Evolutionary conservation across 2,113 vertebrate genomes (phyloP), one percentile per base, ranked within the genome.

Genomic region (Abramis brama): DNA sequence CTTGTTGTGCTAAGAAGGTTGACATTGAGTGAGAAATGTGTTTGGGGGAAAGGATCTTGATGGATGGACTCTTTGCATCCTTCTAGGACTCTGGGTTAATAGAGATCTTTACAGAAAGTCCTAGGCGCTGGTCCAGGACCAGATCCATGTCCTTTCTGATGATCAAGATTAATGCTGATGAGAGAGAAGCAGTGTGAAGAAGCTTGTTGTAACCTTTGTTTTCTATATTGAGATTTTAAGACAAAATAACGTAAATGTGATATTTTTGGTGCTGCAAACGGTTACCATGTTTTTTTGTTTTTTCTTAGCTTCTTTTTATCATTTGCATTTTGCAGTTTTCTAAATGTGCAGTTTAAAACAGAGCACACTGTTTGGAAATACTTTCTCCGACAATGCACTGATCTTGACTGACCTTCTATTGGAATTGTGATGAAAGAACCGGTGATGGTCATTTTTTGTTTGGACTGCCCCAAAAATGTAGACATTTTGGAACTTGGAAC

Each of bases 1-100:
- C 86, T 84, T 88, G 71, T 89, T 86, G 85, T 70, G 70, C 25
- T 33, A 68, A 64, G 79, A 66, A 30, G 43, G 43, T 6, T 82
- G 79, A 82, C 80, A 70, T 27, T 83, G 36, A 50, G 85, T 87
- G 86, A 68, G 68, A 52, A 68, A 82, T 68, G 62, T 82, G 79
- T 82, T 30, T 50, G 60, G 62, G 43, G 64, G n/a, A 23, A 82
- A n/a, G 23, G 78, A 79, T 79, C 74, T 76, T 62, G 55, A 62
- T 66, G 43, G 79, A 82, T 68, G 79, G 60, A 82, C 79, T 50
- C 43, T 82, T 25, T 79, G 78, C 30, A 60, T 79, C 57, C 10
- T 62, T 79, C 33, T 79, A 79, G 59, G 57, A 64, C 78, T 80
- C 78, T 62, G 78, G 62, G 79, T 82, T 82, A 82, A 68, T 82